phyloP scores from a whole-genome alignment of 2,797 vertebrate species.

The Cossypha caffra region DNA sequence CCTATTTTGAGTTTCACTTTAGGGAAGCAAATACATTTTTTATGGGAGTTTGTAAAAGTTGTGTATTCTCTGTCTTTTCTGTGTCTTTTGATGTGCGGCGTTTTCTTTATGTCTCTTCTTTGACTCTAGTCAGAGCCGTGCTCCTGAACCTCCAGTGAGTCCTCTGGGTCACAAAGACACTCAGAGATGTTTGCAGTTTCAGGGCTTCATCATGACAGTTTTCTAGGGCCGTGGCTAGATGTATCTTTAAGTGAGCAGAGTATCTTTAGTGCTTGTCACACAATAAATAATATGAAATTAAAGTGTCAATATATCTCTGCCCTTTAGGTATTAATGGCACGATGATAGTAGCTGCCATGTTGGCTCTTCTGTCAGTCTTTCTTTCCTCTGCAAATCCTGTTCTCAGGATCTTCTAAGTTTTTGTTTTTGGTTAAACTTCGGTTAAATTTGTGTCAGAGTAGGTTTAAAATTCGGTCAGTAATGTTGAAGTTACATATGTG shows the following conservation, averaged over 20 bases:
- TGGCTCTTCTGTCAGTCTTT: neutral
- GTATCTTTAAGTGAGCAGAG: neutral
- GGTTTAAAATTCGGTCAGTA: constrained; percentile 38
- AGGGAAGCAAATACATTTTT: constrained; percentile 7
- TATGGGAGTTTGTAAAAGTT: neutral
- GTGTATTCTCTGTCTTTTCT: neutral
- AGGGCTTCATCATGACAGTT: neutral
- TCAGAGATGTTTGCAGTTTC: neutral
- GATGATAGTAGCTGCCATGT: neutral
- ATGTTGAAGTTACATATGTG: neutral
- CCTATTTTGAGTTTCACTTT: neutral
- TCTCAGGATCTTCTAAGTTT: neutral
- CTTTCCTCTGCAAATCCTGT: neutral
- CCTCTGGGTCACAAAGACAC: neutral
- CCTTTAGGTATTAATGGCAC: neutral
- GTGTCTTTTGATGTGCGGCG: neutral
- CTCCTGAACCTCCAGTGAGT: neutral
- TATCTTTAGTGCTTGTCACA: neutral
- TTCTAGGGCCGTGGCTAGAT: neutral
- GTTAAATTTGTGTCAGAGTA: constrained; percentile 34
- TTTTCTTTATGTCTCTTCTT: neutral
- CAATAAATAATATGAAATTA: neutral
- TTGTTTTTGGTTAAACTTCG: constrained; percentile 16
- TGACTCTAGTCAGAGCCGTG: neutral
- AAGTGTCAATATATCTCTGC: neutral